These are phyloP conservation scores for Lepidochrysops patricia DNA, from an alignment of 2,888 invertebrate genomes.

Conservation along the genomic window DNA sequence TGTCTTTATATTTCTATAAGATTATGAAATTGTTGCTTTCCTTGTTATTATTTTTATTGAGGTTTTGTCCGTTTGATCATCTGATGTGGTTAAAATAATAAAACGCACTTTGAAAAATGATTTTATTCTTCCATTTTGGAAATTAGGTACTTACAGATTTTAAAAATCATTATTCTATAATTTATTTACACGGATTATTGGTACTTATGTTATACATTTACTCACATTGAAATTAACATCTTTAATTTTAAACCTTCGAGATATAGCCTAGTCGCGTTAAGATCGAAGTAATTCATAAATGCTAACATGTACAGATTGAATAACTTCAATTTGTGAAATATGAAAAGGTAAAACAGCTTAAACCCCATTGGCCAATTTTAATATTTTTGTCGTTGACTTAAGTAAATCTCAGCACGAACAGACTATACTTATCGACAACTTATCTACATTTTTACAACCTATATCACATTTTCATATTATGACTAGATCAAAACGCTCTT, in stretches of 20 bases:
- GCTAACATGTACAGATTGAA: too few species aligned
- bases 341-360: too few species aligned
- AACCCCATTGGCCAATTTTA: too few species aligned
- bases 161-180: slow-evolving; percentile 68
- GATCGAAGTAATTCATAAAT: too few species aligned
- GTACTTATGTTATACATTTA: slow-evolving; percentile 50
- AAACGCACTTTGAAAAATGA: slow-evolving; percentile 57
- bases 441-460: slow-evolving; percentile 67
- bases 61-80: not conserved
- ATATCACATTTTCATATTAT: slow-evolving; percentile 72
- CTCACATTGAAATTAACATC: slow-evolving; percentile 35
- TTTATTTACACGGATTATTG: slow-evolving; percentile 61
- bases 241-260: slow-evolving; percentile 28
- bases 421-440: slow-evolving; percentile 55
- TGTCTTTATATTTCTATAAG: not conserved
- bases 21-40: not conserved
- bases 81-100: not conserved
- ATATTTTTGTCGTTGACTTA: slow-evolving; percentile 30
- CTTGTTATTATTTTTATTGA: too few species aligned
- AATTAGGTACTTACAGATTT: slow-evolving; percentile 64
- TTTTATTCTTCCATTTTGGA: slow-evolving; percentile 64
- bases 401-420: slow-evolving; percentile 31
- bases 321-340: too few species aligned
- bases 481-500: slow-evolving; percentile 34
- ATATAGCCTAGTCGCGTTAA: not conserved